Conservation (phyloP, 2,888 invertebrate genomes). For the Cetonia aurata region DNA sequence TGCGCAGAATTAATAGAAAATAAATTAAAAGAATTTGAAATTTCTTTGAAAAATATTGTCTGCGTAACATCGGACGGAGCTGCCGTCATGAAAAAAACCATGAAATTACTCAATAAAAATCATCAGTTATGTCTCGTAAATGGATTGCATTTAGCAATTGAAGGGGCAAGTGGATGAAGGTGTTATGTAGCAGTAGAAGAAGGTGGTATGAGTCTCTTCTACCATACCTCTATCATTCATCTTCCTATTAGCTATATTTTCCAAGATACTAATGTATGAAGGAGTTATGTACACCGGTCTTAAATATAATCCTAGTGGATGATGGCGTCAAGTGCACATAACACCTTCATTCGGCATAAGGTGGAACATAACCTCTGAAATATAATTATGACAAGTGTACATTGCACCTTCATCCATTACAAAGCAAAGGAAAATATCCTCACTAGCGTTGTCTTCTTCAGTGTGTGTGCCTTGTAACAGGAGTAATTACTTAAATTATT, state of each 20-base stretch:
- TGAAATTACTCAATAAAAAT: too few relatives aligned
- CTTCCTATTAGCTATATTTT: background rate
- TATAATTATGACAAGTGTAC: too few relatives aligned
- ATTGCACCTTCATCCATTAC: background rate
- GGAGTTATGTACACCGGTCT: background rate
- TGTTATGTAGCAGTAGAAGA: background rate
- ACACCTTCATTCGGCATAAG: background rate
- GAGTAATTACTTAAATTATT: background rate
- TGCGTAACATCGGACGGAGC: too few relatives aligned
- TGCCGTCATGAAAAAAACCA: too few relatives aligned
- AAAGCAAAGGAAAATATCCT: background rate
- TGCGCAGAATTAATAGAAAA: too few relatives aligned
- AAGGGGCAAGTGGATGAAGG: constrained; percentile 5
- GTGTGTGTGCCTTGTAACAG: background rate
- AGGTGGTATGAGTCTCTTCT: background rate
- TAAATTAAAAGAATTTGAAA: too few relatives aligned
- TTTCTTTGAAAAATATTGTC: too few relatives aligned
- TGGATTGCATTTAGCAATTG: background rate
- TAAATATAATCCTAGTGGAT: background rate
- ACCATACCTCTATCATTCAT: background rate
- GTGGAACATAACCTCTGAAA: background rate
- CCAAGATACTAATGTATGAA: background rate
- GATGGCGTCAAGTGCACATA: too few relatives aligned
- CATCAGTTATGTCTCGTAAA: too few relatives aligned
- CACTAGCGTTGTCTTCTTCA: background rate